A percentile compares a stretch with the other conserved stretches of the same genome.
These are phyloP conservation scores for Zoroaster sp. DNA, from an alignment of 53 echinoderm and acorn worm genomes.

Conservation along the genomic window DNA sequence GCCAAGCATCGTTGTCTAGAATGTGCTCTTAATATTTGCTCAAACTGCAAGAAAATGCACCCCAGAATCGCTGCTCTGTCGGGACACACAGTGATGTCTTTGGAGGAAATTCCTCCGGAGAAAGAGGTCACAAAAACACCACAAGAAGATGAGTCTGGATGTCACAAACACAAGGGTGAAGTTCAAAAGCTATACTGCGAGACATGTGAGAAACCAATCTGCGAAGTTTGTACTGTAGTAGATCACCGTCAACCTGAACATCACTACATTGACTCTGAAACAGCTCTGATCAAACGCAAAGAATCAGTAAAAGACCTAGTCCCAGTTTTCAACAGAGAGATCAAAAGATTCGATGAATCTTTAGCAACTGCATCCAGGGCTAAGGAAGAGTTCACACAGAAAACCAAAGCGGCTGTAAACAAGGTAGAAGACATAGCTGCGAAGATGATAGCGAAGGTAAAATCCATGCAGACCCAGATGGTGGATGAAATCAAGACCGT, in stretches of 20 bases:
- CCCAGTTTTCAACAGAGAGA: not conserved
- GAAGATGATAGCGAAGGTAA: not conserved
- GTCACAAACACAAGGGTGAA: conserved; percentile 1
- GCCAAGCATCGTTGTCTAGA: not conserved
- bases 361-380: not conserved
- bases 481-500: not conserved
- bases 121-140: not conserved
- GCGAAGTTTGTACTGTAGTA: not conserved
- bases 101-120: not conserved
- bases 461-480: not conserved
- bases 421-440: not conserved
- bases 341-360: not conserved
- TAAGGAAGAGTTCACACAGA: not conserved
- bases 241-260: not conserved
- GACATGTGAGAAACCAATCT: not conserved
- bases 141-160: not conserved
- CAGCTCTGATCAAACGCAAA: not conserved
- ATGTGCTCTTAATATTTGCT: not conserved
- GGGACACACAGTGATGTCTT: not conserved
- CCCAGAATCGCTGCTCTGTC: not conserved
- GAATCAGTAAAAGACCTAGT: not conserved
- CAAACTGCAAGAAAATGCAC: not conserved
- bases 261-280: not conserved
- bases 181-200: not conserved
- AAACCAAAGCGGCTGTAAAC: not conserved